Conservation (phyloP, 2,888 invertebrate species). For the Sinelater perroti region DNA sequence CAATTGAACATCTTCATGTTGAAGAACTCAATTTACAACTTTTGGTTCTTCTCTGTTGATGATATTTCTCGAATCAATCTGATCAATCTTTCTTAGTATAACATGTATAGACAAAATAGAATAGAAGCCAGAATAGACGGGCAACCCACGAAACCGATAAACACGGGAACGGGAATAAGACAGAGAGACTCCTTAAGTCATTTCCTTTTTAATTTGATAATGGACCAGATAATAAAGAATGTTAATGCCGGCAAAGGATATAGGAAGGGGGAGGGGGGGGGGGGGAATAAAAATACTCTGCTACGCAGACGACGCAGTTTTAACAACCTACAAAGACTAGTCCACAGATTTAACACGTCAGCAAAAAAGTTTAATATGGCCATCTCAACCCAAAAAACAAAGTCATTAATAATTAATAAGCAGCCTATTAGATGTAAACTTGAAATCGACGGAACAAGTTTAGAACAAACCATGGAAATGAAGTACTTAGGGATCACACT, state of each 20-base stretch:
- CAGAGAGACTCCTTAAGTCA: constrained; percentile 35
- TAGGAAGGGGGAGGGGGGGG: background rate
- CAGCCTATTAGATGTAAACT: too few relatives aligned
- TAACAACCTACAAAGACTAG: background rate
- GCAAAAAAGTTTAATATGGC: too few relatives aligned
- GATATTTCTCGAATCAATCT: too few relatives aligned
- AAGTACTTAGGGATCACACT: constrained; percentile 5
- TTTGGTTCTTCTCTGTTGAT: too few relatives aligned
- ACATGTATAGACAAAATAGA: constrained; percentile 25
- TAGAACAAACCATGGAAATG: constrained; percentile 2
- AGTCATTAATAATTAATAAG: too few relatives aligned
- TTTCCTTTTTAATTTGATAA: constrained; percentile 26
- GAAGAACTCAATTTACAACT: too few relatives aligned
- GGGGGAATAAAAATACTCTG: constrained; percentile 4
- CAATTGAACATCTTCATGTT: too few relatives aligned
- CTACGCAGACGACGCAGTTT: background rate
- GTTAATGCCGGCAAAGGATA: background rate
- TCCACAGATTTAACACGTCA: constrained; percentile 2
- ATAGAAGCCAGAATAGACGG: constrained; percentile 24
- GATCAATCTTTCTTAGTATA: too few relatives aligned
- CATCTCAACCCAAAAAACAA: too few relatives aligned
- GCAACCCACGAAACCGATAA: constrained; percentile 20
- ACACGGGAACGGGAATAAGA: constrained; percentile 24
- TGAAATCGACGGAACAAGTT: background rate
- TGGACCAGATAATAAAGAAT: too few relatives aligned